Evolutionary conservation across 2,113 vertebrate genomes (phyloP).

Genomic region (Chaetops frenatus): DNA sequence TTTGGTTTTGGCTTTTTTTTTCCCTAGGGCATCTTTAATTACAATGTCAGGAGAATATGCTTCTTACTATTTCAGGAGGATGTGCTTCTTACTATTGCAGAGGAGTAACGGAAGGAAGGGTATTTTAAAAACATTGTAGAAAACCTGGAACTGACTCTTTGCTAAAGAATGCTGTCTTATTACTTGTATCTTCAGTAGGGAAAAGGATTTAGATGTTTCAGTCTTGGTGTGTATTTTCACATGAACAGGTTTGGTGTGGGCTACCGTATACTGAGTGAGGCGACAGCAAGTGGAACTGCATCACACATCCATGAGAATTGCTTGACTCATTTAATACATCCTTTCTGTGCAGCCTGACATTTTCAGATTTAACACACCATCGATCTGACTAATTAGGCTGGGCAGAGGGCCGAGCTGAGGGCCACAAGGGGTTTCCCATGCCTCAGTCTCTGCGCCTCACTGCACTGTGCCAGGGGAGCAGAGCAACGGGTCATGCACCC

Average conservation of each 20-base stretch:
- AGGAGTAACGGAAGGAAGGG: background rate
- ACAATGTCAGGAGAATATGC: background rate
- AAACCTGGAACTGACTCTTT: slow-evolving; percentile 1
- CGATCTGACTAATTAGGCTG: background rate
- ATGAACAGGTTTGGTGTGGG: background rate
- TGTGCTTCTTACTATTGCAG: background rate
- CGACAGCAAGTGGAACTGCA: background rate
- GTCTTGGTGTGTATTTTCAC: background rate
- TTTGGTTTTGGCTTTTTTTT: background rate
- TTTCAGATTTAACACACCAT: background rate
- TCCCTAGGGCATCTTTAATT: background rate
- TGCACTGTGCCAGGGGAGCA: background rate
- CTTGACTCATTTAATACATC: background rate
- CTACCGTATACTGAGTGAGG: background rate
- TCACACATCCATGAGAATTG: background rate
- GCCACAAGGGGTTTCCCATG: background rate
- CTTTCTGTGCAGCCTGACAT: background rate
- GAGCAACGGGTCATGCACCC: accelerated
- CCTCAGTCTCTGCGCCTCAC: accelerated
- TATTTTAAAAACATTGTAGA: background rate
- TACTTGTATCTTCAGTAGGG: background rate
- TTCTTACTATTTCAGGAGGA: background rate
- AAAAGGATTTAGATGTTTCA: background rate
- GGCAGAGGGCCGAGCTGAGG: background rate
- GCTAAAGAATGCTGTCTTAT: background rate